Evolutionary conservation across 2,888 invertebrate genomes (phyloP), one percentile per base, ranked within the genome.

Genomic region (Drosophila gaucha): DNA sequence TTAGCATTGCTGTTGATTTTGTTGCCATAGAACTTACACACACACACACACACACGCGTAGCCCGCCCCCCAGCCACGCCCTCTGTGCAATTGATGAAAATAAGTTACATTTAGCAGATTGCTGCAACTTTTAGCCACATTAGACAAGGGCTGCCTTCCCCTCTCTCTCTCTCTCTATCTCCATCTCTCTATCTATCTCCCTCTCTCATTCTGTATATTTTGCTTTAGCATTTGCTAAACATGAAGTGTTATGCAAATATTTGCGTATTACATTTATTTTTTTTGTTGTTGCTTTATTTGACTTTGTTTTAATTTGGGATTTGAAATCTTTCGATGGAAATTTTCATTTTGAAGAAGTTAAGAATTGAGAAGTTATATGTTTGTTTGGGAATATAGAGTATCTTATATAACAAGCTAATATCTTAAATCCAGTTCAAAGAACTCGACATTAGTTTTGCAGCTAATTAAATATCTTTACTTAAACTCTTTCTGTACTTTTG

Each of bases 241-340:
- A 80, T 78, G 68, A 86, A 84, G 86, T 84, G 84, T 83, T 86
- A 73, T 78, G 84, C 76, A 78, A 86, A 84, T 80, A 78, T 86
- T 84, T 86, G 67, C 60, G 35, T 71, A 78, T 78, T 68, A 75
- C 67, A 52, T 65, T 64, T 78, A 79, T 75, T 54, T 38, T 57
- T 22, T 0, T n/a, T 46, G 31, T 5, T 63, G 31, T 44, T 44
- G 43, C 43, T 70, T 41, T 31, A 31, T 52, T 58, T 66, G 47
- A 41, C 52, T 65, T 72, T 52, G 43, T 59, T 69, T 67, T 65
- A 60, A 64, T 66, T 67, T 74, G 47, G 43, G 54, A 36, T 39
- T 64, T 62, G 64, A 54, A 60, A 62, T 49, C 12, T n/a, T 24
- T 10, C 9, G 1, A 41, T 64, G 54, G 66, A 56, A 65, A 56